These are phyloP conservation scores for Scaptomyza montana DNA, from an alignment of 1,140 invertebrate species.

Conservation along the genomic window DNA sequence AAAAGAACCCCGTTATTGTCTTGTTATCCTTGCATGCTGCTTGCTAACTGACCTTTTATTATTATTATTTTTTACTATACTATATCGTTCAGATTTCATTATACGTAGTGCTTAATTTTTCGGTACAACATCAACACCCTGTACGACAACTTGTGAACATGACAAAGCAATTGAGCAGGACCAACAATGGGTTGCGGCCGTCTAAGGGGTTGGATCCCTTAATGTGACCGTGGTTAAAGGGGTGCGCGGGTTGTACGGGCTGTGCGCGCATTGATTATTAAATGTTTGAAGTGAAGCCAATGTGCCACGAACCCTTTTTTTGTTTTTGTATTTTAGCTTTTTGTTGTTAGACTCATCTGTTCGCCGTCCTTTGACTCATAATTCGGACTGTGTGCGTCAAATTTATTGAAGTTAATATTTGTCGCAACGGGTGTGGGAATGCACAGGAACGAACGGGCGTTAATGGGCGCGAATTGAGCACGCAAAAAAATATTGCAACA, in stretches of 20 bases:
- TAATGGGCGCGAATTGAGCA: too few relatives aligned
- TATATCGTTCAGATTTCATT: slow-evolving; percentile 71
- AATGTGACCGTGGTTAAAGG: background rate
- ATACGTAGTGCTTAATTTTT: slow-evolving; percentile 69
- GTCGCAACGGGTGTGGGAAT: slow-evolving; percentile 38
- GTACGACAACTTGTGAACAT: slow-evolving; percentile 80
- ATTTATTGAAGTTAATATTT: slow-evolving; percentile 83
- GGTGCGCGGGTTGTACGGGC: background rate
- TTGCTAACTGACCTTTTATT: slow-evolving; percentile 24
- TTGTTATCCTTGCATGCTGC: background rate
- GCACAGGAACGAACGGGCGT: background rate
- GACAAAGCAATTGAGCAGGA: slow-evolving; percentile 75
- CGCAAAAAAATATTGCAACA: slow-evolving; percentile 46
- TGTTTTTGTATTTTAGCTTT: too few relatives aligned
- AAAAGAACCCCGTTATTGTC: too few relatives aligned
- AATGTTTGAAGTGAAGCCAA: slow-evolving; percentile 53
- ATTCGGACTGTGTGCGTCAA: slow-evolving; percentile 68
- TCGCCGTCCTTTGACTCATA: slow-evolving; percentile 49
- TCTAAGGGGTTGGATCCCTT: slow-evolving; percentile 18
- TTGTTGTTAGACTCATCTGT: slow-evolving; percentile 12
- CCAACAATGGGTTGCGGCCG: background rate
- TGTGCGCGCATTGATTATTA: slow-evolving; percentile 53
- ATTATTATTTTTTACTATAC: slow-evolving; percentile 36
- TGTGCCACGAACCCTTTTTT: slow-evolving; percentile 46
- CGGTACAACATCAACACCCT: slow-evolving; percentile 81